phyloP scores from a whole-genome alignment of 1,140 invertebrate genomes.

The Drosophila auraria region DNA sequence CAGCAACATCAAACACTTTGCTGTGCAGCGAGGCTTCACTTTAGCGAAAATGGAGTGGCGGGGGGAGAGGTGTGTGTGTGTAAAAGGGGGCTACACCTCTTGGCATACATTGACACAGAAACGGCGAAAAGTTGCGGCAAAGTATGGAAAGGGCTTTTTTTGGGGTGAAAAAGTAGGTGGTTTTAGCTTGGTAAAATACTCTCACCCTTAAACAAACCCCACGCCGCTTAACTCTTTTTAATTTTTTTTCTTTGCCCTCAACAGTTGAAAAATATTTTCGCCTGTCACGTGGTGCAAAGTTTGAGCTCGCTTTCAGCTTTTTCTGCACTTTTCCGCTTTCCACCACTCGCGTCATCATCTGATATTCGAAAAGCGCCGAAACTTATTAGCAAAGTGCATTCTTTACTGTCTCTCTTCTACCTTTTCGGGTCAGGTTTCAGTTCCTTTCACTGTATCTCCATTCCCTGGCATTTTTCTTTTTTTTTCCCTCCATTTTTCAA shows the following conservation, averaged over 20 bases:
- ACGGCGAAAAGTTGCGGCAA: conserved; percentile 38
- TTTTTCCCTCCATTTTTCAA: conserved; percentile 59
- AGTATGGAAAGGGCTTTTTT: conserved; percentile 13
- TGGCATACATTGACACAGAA: conserved; percentile 76
- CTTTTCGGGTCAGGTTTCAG: conserved; percentile 39
- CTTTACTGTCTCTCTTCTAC: conserved; percentile 39
- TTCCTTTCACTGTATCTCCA: conserved; percentile 10
- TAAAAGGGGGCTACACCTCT: conserved; percentile 30
- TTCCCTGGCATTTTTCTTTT: not conserved
- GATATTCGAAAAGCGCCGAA: conserved; percentile 60
- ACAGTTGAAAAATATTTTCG: conserved; percentile 43
- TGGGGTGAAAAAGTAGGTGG: conserved; percentile 1
- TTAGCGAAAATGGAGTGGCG: conserved; percentile 20
- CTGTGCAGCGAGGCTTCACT: conserved; percentile 66
- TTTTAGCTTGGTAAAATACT: not conserved
- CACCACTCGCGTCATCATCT: conserved; percentile 39
- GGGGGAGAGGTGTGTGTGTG: not conserved
- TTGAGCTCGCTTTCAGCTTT: conserved; percentile 30
- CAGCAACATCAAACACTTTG: conserved; percentile 73
- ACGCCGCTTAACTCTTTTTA: conserved; percentile 18
- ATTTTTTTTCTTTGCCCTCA: conserved; percentile 15
- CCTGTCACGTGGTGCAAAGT: conserved; percentile 54
- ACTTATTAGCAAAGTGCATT: conserved; percentile 79
- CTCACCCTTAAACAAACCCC: not conserved
- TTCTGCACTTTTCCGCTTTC: conserved; percentile 29